Base-by-base conservation (phyloP, 2,113 vertebrate species). In the Talpa occidentalis region DNA sequence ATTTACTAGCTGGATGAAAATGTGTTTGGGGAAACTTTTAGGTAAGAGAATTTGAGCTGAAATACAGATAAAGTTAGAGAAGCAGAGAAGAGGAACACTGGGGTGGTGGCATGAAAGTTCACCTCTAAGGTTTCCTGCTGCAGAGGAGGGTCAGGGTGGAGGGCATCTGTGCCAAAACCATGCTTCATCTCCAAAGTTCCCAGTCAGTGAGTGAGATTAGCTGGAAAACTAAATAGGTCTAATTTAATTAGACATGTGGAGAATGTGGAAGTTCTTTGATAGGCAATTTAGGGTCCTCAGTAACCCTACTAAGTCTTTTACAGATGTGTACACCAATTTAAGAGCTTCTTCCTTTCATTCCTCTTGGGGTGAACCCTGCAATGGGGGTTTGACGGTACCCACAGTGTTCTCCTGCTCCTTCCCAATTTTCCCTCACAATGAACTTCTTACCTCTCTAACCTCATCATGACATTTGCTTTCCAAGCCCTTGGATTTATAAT, bases 121-220 rank as follows among this genome's bases (percentile, higher is more conserved):
- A 24, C 22, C 40, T 62, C 37, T 89, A 7, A 0, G 22, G 30
- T 69, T 15, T 19, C n/a, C 44, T n/a, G 1, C 10, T n/a, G n/a
- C n/a, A n/a, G n/a, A n/a, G n/a, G 2, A 6, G 4, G 56, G 22
- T 2, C 4, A 0, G 12, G 30, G 56, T 10, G 49, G 3, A 7
- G 49, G 49, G 49, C 49, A 52, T 80, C 70, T 82, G 44, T 66
- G 35, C 19, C 42, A 84, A 87, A 19, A 9, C 6, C 6, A 32
- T 10, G 5, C 8, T 40, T 42, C 24, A 9, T 26, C 12, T 0
- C 14, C 24, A 2, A 22, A 44, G 28, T 80, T 54, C 42, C 66
- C 2, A 89, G 26, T 30, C 37, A 76, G 1, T 69, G 44, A 66
- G 37, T 37, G 37, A 84, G 15, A 35, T 77, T 59, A 12, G 2